Evolutionary conservation across 2,797 vertebrate genomes (phyloP).

Genomic region (Megalops cyprinoides): DNA sequence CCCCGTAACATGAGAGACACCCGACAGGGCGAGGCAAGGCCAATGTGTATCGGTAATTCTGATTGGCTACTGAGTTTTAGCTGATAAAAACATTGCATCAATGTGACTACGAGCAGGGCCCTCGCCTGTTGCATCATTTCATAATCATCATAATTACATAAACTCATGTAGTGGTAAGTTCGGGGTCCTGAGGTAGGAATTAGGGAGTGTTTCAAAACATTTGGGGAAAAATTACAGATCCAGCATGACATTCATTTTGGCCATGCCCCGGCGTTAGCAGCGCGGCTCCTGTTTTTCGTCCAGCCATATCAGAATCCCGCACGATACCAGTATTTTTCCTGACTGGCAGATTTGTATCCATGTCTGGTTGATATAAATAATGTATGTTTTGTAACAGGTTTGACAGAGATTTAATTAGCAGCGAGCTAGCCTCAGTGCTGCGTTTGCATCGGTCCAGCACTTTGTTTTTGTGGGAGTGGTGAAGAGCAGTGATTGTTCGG

Average conservation of each 20-base stretch:
- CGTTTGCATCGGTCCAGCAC: neutral
- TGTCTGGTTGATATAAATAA: constrained; percentile 20
- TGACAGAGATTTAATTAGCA: constrained; percentile 20
- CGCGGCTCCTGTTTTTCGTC: neutral
- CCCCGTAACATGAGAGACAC: constrained; percentile 15
- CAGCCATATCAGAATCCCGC: neutral
- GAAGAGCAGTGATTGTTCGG: neutral
- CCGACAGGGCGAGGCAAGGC: constrained; percentile 15
- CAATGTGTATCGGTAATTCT: constrained; percentile 29
- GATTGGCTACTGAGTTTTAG: constrained; percentile 29
- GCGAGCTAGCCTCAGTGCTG: neutral
- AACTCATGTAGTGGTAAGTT: neutral
- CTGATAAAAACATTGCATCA: neutral
- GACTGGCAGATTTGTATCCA: constrained; percentile 9
- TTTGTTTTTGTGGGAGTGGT: neutral
- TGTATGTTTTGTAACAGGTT: constrained; percentile 17
- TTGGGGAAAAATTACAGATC: no score
- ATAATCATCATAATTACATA: constrained; percentile 17
- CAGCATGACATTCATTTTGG: no score
- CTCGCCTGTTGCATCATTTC: neutral
- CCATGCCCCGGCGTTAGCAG: no score
- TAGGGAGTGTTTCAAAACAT: neutral
- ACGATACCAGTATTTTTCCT: neutral
- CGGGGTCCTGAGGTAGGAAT: neutral
- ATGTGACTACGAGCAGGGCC: neutral